Evolutionary conservation across 1,140 invertebrate genomes (phyloP), one percentile per base, ranked within the genome.

Genomic region (Bombus fervidus): DNA sequence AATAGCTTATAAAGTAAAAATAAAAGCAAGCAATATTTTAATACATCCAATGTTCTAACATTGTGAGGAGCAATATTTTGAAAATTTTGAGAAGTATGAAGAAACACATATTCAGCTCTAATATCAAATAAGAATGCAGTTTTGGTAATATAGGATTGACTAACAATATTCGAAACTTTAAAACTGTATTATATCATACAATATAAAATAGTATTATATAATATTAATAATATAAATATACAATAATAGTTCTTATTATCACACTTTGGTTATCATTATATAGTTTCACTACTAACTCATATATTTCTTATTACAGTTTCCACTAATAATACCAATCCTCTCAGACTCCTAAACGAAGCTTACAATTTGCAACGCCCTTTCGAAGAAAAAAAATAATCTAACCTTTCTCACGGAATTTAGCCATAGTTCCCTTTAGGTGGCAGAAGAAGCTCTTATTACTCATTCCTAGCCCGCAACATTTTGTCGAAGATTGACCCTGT

Each of bases 401-500:
- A 18, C 3, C 28, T 76, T 76, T 76, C 73, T 57, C 62, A 74
- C 57, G 25, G 13, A 39, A 82, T 37, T 82, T 28, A 39, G 8
- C 5, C 41, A 34, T 66, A 25, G 2, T 8, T 64, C 15, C 5
- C 5, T 76, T 76, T 34, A 76, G 43, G 43, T 68, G 80, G 13
- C 18, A 69, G 22, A 13, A 6, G 31, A 68, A 25, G 13, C 22
- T 57, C 57, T 66, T 47, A 66, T 75, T 75, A 53, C 12, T 28
- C 59, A 59, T 31, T 28, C 53, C 15, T 10, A 41, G 22, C 1
- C 12, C 22, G 28, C 75, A 59, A 79, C 47, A 59, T 84, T 59
- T 71, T 18, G 62, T 41, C 47, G 13, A 59, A 39, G 64, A 71
- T 72, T 79, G 82, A 84, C 75, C 75, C 75, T 84, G 66, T 79